Evolutionary conservation across 2,888 invertebrate species (phyloP).

Genomic region (Standfussiana lucernea): DNA sequence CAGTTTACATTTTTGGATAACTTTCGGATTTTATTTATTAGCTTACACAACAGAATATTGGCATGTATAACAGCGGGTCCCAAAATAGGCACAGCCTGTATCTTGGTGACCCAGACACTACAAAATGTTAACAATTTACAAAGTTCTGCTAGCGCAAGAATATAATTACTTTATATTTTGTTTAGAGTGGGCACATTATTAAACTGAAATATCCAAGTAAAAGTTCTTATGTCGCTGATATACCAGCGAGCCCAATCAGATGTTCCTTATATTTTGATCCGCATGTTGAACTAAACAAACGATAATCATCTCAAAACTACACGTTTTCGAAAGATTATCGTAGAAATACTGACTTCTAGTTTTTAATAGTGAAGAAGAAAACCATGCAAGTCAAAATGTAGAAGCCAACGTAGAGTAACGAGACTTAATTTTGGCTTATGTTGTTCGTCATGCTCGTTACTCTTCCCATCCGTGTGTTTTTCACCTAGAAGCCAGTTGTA

Average conservation of each 20-base stretch:
- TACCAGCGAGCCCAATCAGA: background rate
- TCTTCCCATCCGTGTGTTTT: slow-evolving; percentile 67
- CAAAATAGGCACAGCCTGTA: too few species aligned
- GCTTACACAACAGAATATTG: too few species aligned
- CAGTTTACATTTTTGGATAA: background rate
- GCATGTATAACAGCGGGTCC: too few species aligned
- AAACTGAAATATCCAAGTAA: background rate
- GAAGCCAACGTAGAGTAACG: background rate
- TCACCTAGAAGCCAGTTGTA: slow-evolving; percentile 68
- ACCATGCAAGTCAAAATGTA: background rate
- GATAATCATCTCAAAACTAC: too few species aligned
- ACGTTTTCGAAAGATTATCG: too few species aligned
- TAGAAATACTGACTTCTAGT: background rate
- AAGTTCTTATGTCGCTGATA: background rate
- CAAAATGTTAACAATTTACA: too few species aligned
- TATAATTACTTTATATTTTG: background rate
- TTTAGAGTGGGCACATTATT: background rate
- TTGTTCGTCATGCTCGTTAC: slow-evolving; percentile 34
- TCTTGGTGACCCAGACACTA: too few species aligned
- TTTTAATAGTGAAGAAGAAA: background rate
- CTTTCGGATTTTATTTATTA: too few species aligned
- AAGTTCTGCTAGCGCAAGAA: too few species aligned
- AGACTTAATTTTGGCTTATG: background rate
- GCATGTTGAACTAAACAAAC: background rate
- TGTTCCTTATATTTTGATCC: background rate